A percentile compares a stretch with the other conserved stretches of the same genome.
These are phyloP conservation scores for Leptinotarsa juncta DNA, from an alignment of 2,888 invertebrate genomes.

Conservation along the genomic window DNA sequence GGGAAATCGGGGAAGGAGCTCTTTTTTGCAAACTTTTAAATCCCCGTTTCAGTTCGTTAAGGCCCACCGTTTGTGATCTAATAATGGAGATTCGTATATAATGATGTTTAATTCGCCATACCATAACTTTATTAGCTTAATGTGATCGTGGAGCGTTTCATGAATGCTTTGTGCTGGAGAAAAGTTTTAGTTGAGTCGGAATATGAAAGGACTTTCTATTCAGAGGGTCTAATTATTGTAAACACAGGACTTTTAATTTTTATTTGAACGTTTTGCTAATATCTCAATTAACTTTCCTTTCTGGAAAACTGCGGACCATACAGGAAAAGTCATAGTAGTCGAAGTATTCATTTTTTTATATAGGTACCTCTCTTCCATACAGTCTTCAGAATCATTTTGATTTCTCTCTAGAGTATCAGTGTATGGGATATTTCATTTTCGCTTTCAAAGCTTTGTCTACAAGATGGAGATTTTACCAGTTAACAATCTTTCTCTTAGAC, in stretches of 20 bases:
- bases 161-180: conserved; percentile 34
- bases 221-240: conserved; percentile 29
- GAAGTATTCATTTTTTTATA: no score
- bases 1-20: conserved; percentile 38
- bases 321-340: no score
- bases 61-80: conserved; percentile 39
- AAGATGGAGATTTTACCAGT: no score
- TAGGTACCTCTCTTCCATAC: no score
- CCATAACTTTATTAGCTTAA: conserved; percentile 50
- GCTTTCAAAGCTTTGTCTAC: no score
- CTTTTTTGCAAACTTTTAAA: conserved; percentile 43
- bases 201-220: conserved; percentile 27
- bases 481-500: no score
- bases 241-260: conserved; percentile 29
- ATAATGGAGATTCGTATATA: conserved; percentile 47
- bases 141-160: conserved; percentile 40
- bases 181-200: conserved; percentile 30
- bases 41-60: conserved; percentile 44
- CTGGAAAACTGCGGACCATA: no score
- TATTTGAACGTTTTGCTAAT: conserved; percentile 16
- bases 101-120: conserved; percentile 51
- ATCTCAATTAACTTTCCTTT: background rate
- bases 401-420: no score
- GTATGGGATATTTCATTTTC: no score
- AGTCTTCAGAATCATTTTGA: no score